phyloP scores from a whole-genome alignment of 2,113 vertebrate genomes.

The Colistium nudipinnis region DNA sequence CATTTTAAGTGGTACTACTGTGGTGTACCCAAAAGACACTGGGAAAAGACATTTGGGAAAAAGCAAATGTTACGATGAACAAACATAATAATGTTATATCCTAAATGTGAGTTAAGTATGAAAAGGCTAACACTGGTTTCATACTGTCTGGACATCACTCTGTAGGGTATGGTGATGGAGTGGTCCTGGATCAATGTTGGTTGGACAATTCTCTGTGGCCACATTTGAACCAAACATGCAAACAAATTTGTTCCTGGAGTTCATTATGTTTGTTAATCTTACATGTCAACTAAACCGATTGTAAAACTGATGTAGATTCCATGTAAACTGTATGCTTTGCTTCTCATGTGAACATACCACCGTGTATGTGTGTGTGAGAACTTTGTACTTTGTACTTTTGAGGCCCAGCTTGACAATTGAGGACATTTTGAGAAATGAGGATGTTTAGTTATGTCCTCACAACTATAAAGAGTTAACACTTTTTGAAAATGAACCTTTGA shows the following conservation, averaged over 20 bases:
- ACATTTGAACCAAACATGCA: constrained; percentile 22
- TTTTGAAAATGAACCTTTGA: background rate
- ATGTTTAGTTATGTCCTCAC: background rate
- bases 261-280: constrained; percentile 15
- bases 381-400: background rate
- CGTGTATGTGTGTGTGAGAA: background rate
- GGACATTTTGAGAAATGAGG: background rate
- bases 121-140: constrained; percentile 27
- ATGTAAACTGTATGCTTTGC: constrained; percentile 27
- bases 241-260: background rate
- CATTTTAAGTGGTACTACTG: background rate
- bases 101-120: constrained; percentile 24
- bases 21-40: constrained; percentile 16
- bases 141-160: constrained; percentile 10
- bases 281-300: constrained; percentile 28
- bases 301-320: constrained; percentile 29
- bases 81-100: constrained; percentile 3
- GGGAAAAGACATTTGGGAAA: background rate
- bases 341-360: constrained; percentile 27
- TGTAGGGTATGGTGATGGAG: background rate
- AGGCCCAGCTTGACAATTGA: background rate
- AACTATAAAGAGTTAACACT: background rate
- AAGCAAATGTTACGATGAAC: background rate
- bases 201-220: background rate
- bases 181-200: background rate